Evolutionary conservation across 2,113 vertebrate genomes (phyloP).

Genomic region (Coreoperca whiteheadi): DNA sequence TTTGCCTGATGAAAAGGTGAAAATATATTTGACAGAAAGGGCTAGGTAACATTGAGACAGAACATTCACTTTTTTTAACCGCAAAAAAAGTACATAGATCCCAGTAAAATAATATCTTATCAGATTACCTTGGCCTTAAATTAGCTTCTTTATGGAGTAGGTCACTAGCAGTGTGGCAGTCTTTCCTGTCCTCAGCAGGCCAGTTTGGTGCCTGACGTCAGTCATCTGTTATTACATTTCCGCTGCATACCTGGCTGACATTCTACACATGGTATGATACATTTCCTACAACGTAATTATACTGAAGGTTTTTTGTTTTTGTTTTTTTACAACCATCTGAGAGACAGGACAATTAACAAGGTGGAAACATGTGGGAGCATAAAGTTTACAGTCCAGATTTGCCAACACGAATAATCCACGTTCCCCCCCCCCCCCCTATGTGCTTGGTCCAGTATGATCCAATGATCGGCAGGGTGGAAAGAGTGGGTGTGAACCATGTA

Average conservation of each 20-base stretch:
- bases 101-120: slow-evolving; percentile 26
- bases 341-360: slow-evolving; percentile 32
- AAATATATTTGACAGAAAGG: not conserved
- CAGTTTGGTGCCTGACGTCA: slow-evolving; percentile 54
- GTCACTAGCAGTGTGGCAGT: slow-evolving; percentile 25
- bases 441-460: slow-evolving; percentile 58
- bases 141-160: slow-evolving; percentile 40
- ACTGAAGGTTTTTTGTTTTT: not conserved
- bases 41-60: not conserved
- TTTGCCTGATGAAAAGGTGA: not conserved
- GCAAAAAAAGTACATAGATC: slow-evolving; percentile 12
- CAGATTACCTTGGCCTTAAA: slow-evolving; percentile 43
- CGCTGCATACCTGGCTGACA: slow-evolving; percentile 63
- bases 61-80: not conserved
- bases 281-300: not conserved
- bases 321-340: slow-evolving; percentile 13
- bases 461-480: slow-evolving; percentile 55
- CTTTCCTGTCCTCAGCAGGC: slow-evolving; percentile 54
- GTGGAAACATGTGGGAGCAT: slow-evolving; percentile 51
- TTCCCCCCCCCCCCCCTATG: slow-evolving; percentile 41
- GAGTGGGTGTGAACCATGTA: slow-evolving; percentile 69
- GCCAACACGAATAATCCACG: slow-evolving; percentile 53
- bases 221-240: slow-evolving; percentile 67
- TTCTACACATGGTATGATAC: slow-evolving; percentile 46
- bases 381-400: slow-evolving; percentile 65